Evolutionary conservation across 2,797 vertebrate genomes (phyloP), one percentile per base, ranked within the genome.

Genomic region (Vipera ursinii): DNA sequence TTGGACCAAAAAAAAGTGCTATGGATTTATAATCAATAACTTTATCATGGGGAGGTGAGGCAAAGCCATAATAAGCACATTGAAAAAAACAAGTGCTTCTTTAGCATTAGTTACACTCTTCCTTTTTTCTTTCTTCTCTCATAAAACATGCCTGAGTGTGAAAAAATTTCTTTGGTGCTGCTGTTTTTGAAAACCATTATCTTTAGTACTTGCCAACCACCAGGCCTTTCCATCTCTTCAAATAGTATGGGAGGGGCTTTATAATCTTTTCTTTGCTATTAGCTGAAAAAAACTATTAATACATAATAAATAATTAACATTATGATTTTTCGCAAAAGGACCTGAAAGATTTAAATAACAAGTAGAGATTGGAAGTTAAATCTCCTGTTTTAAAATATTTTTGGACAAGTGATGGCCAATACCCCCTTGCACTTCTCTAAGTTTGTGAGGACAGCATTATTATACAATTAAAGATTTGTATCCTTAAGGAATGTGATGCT

Each of bases 101-200:
- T 82, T 51, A 88, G 55, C 82, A 4, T 51, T 88, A 7, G 48
- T 56, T 86, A 82, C 65, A 53, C 65, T 86, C 89, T 86, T 88
- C n/a, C 86, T 90, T 91, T 91, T n/a, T 57, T 88, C 69, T 88
- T 88, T 63, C 38, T 32, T 88, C 32, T 56, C 38, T 87, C 73
- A 56, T 55, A 88, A 85, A 55, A 61, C 13, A 26, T 88, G 22
- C 6, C 44, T 22, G n/a, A 38, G 7, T 85, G 17, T 59, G 13
- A 60, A 60, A 51, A 90, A 48, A 24, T 26, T 56, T 88, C 44
- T 88, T 55, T 9, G 1, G n/a, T 22, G 28, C 7, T 61, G 82
- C 38, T 82, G 7, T 55, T n/a, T 55, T 6, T 22, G 32, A 86
- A 92, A 69, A 10, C 24, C 6, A 7, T 10, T 60, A 28, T 2